Percentiles rank a stretch among this genome's conserved stretches.
Evolutionary conservation across 2,888 invertebrate genomes (phyloP).

Genomic region (Monochamus alternatus): DNA sequence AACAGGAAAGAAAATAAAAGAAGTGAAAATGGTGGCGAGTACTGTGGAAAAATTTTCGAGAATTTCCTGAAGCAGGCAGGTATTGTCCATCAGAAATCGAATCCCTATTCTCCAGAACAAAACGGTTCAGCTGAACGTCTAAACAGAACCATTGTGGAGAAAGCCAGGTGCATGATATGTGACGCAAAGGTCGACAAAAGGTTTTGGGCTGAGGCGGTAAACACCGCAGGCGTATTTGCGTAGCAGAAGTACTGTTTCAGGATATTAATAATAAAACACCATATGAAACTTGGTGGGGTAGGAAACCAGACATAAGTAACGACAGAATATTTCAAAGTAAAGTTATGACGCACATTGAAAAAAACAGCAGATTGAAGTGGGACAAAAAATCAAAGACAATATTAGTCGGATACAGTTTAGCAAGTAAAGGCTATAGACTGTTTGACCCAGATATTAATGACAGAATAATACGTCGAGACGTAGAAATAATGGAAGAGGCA

Average conservation of each 20-base stretch:
- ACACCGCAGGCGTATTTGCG: conserved; percentile 27
- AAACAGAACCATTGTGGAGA: conserved; percentile 44
- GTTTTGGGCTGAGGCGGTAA: conserved; percentile 41
- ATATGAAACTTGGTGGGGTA: conserved; percentile 48
- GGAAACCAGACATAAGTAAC: conserved; percentile 47
- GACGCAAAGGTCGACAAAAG: too few relatives aligned
- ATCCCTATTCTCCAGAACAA: too few relatives aligned
- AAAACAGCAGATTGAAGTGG: conserved; percentile 45
- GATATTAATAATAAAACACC: conserved; percentile 47
- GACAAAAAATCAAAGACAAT: conserved; percentile 39
- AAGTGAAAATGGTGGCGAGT: too few relatives aligned
- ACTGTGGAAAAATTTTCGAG: too few relatives aligned
- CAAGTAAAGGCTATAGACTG: conserved; percentile 2
- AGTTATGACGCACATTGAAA: conserved; percentile 49
- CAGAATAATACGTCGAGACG: conserved; percentile 3
- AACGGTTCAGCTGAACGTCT: conserved; percentile 21
- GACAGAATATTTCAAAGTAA: conserved; percentile 51
- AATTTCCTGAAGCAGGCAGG: too few relatives aligned
- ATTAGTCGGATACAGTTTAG: neutral
- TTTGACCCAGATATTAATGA: neutral
- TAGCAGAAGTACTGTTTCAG: conserved; percentile 47
- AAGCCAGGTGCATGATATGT: conserved; percentile 12
- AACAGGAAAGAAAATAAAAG: too few relatives aligned
- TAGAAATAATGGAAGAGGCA: conserved; percentile 5
- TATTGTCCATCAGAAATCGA: too few relatives aligned